Evolutionary conservation across 2,113 vertebrate genomes (phyloP), one percentile per base, ranked within the genome.

Genomic region (Entomyzon cyanotis): DNA sequence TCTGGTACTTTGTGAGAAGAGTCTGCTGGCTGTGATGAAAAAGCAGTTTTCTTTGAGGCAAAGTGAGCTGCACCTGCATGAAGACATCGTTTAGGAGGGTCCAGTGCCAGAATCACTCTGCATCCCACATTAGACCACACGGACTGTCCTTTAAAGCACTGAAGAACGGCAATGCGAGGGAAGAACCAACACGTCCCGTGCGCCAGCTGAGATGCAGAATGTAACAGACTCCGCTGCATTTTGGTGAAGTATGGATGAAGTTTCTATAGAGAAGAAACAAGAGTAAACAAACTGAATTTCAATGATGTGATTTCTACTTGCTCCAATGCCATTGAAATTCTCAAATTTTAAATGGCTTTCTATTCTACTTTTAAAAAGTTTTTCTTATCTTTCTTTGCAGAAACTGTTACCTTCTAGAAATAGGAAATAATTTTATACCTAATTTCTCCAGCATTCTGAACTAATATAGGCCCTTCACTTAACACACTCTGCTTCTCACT

Each of bases 181-280:
- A 96, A 85, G 53, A 95, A 53, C 17, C 96, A 86, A 50, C 94
- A 98, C 1, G 93, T 90, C 69, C 96, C 96, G 2, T 95, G 96
- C 1, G 90, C 94, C 94, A 98, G 97, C 77, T 87, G 96, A 84
- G 98, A 96, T 11, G 95, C 93, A 84, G 97, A 89, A 49, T 73
- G 96, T 41, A 97, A 94, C 23, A 98, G 59, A 78, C 97, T 93
- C 93, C 97, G 93, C 17, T 98, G 98, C 98, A 99, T 99, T 90
- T 65, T 98, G 97, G 89, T 87, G 55, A 93, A 80, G 37, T 30
- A 49, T 47, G 47, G 82, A 50, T 87, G 94, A 94, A 79, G 60
- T 62, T 95, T 95, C 98, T 98, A 50, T 0, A 93, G 71, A 97
- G n/a, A 84, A 78, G 62, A 94, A 82, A 93, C 42, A 92, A 77